Base-by-base conservation (phyloP, 2,113 vertebrate species). In the Boulengeromyrus knoepffleri region DNA sequence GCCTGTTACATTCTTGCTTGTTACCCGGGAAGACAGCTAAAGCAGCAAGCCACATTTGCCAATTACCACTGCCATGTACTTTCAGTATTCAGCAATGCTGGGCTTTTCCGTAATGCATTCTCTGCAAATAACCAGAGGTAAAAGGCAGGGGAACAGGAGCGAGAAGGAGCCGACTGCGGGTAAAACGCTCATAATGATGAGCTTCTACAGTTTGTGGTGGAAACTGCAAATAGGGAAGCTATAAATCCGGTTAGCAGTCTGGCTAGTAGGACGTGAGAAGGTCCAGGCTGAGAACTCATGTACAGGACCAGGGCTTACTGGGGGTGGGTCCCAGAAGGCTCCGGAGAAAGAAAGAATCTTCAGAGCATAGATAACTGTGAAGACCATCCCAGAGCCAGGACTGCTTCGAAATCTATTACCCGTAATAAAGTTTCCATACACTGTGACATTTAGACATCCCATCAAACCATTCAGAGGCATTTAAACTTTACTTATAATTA, bases 401-500 rank as follows among this genome's bases (percentile, higher is more conserved):
- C 36, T 77, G 70, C 74, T 19, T 80, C 31, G n/a, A 42, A 80
- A 19, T 19, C 4, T 80, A 80, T 36, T 36, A 80, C 36, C 31
- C 36, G 5, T 80, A 39, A 80, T 80, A 77, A 19, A 42, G 36
- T 80, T 39, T 80, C 74, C 31, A 80, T 36, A 19, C 31, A 39
- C 74, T 42, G 17, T 39, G 74, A 80, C 74, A 80, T 80, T 80
- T 80, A 80, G 74, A 80, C 74, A 80, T 80, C 42, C 13, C 31
- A 17, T 80, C 74, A 80, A 39, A 42, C 74, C 45, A 85, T 89
- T 52, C 77, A 42, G 49, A 84, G 31, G 49, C 31, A 83, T 39
- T 89, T 89, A 77, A 21, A 53, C 21, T 31, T 42, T 31, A 66
- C 49, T 89, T 56, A 52, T 56, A 50, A 89, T 89, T 45, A 89